Percentiles rank a stretch among this genome's conserved stretches.
phyloP scores from a whole-genome alignment of 1,140 invertebrate species.

The Drosophila busckii region DNA sequence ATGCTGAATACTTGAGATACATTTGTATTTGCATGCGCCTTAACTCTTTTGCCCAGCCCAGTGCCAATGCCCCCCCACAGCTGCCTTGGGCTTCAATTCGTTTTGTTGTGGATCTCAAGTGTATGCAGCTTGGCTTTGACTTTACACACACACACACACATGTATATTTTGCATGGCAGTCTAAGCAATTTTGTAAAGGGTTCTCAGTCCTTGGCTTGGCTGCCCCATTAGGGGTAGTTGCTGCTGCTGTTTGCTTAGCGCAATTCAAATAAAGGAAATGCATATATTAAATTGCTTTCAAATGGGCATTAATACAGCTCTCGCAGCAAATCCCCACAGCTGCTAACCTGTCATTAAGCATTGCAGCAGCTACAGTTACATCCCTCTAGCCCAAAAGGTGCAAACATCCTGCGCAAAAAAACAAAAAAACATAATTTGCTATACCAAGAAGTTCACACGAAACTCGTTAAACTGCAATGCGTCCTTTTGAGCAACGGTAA shows the following conservation, averaged over 20 bases:
- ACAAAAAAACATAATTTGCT: conserved; percentile 41
- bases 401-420: conserved; percentile 51
- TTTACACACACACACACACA: conserved; percentile 9
- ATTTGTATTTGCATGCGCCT: conserved; percentile 57
- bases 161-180: neutral
- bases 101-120: conserved; percentile 30
- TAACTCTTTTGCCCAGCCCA: conserved; percentile 21
- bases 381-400: conserved; percentile 36
- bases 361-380: conserved; percentile 39
- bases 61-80: neutral
- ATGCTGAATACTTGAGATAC: conserved; percentile 67
- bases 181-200: conserved; percentile 42
- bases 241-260: conserved; percentile 17
- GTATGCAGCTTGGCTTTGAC: conserved; percentile 37
- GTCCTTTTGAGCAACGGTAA: conserved; percentile 59
- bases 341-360: conserved; percentile 60
- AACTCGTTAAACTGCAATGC: conserved; percentile 18
- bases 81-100: conserved; percentile 1
- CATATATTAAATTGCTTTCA: conserved; percentile 69
- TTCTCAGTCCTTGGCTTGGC: no score
- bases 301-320: conserved; percentile 55
- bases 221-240: conserved; percentile 50
- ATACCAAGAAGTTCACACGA: conserved; percentile 63
- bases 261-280: conserved; percentile 23
- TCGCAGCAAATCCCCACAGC: conserved; percentile 4